These are phyloP conservation scores for Metridium senile DNA, from an alignment of 92 coral and sea anemone species.

Conservation along the genomic window DNA sequence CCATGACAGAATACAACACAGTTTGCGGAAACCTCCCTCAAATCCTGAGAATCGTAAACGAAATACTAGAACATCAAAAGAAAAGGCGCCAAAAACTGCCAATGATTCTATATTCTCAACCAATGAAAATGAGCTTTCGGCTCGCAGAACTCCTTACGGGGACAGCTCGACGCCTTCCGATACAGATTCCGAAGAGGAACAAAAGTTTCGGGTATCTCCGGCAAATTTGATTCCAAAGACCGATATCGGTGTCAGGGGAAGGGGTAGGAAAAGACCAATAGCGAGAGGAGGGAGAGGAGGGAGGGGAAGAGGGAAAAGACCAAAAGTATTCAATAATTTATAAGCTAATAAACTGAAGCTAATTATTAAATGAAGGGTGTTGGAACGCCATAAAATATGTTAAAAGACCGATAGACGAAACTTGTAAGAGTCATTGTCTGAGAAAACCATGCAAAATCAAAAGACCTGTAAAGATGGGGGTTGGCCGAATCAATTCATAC, in stretches of 20 bases:
- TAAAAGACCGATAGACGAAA: too few species aligned
- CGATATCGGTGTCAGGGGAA: constrained; percentile 26
- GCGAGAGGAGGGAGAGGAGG: constrained; percentile 16
- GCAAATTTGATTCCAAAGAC: constrained; percentile 4
- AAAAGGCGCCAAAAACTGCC: constrained; percentile 4
- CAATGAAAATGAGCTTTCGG: constrained; percentile 5
- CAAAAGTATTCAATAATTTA: neutral
- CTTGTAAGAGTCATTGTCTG: too few species aligned
- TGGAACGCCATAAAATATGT: too few species aligned
- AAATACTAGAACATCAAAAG: neutral
- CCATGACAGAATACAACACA: constrained; percentile 5
- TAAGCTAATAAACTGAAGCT: too few species aligned
- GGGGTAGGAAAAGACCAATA: constrained; percentile 19
- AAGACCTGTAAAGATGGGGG: too few species aligned
- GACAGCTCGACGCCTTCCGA: constrained; percentile 50
- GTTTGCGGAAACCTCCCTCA: neutral
- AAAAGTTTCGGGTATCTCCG: neutral
- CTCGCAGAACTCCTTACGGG: neutral
- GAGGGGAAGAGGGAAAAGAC: constrained; percentile 22
- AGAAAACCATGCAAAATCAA: too few species aligned
- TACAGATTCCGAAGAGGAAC: constrained; percentile 47
- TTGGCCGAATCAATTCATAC: too few species aligned
- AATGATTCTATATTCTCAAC: constrained; percentile 3
- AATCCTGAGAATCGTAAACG: neutral
- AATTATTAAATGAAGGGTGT: too few species aligned